These are phyloP conservation scores for Trypoxylus dichotomus DNA, from an alignment of 1,140 invertebrate genomes.

Conservation along the genomic window DNA sequence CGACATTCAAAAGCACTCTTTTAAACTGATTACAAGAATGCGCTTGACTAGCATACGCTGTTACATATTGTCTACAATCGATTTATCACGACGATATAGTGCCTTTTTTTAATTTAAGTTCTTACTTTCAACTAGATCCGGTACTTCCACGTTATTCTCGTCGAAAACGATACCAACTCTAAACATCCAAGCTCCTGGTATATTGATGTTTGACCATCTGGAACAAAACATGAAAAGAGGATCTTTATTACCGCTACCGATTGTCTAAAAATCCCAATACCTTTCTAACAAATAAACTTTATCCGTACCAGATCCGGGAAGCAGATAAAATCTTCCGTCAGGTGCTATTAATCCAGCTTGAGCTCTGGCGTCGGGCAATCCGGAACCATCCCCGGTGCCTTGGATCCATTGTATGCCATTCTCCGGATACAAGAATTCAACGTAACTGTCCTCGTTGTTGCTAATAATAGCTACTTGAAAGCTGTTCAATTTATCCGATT, in stretches of 20 bases:
- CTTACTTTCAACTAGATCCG: slow-evolving; percentile 62
- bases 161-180: slow-evolving; percentile 69
- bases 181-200: slow-evolving; percentile 83
- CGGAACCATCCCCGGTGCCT: slow-evolving; percentile 64
- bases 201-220: slow-evolving; percentile 81
- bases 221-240: slow-evolving; percentile 44
- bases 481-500: slow-evolving; percentile 61
- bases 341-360: slow-evolving; percentile 89
- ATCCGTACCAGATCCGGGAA: slow-evolving; percentile 86
- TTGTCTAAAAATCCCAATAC: slow-evolving; percentile 53
- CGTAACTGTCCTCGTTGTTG: slow-evolving; percentile 81
- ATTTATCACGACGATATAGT: too few relatives aligned
- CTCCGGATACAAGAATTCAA: slow-evolving; percentile 83
- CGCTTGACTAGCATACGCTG: too few relatives aligned
- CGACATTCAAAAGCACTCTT: too few relatives aligned
- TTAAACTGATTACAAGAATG: too few relatives aligned
- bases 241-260: slow-evolving; percentile 5
- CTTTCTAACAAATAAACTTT: slow-evolving; percentile 75
- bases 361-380: slow-evolving; percentile 81
- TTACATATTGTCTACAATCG: too few relatives aligned
- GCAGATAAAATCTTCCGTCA: slow-evolving; percentile 69
- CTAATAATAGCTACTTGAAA: slow-evolving; percentile 84
- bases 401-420: slow-evolving; percentile 90
- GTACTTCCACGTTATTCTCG: slow-evolving; percentile 65
- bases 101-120: neutral